These are phyloP conservation scores for Cassiopea andromeda DNA, from an alignment of 30 jellyfish, hydroid and myxozoan species.

Conservation along the genomic window DNA sequence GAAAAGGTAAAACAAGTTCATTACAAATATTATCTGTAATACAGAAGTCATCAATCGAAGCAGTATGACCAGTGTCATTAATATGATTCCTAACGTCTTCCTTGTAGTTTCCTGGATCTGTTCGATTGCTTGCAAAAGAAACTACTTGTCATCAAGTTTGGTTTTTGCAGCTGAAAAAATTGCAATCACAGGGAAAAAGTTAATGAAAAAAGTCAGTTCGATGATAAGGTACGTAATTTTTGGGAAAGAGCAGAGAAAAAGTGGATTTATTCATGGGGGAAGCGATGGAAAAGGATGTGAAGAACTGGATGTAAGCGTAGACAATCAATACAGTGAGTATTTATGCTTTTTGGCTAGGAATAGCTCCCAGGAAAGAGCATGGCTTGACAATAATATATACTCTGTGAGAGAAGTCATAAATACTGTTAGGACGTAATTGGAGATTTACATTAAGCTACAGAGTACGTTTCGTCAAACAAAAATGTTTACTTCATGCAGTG, in stretches of 20 bases:
- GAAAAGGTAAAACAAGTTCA: too few relatives aligned
- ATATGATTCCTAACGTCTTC: not conserved
- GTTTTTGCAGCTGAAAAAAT: not conserved
- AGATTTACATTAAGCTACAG: too few relatives aligned
- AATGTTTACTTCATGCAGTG: too few relatives aligned
- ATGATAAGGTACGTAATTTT: not conserved
- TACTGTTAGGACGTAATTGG: too few relatives aligned
- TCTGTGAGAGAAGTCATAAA: too few relatives aligned
- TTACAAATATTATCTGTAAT: too few relatives aligned
- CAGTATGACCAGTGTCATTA: too few relatives aligned
- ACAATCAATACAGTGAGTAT: not conserved
- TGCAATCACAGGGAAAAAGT: not conserved
- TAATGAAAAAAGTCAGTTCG: not conserved
- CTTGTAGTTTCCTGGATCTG: not conserved
- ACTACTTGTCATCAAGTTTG: not conserved
- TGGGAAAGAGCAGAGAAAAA: not conserved
- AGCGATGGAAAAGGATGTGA: slow-evolving; percentile 23
- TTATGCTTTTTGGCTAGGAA: not conserved
- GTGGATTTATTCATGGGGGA: not conserved
- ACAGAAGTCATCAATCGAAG: too few relatives aligned
- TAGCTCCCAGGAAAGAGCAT: not conserved
- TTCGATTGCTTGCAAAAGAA: not conserved
- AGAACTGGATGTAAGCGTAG: slow-evolving; percentile 35
- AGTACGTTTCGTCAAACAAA: too few relatives aligned
- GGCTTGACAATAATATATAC: not conserved